Base-by-base conservation (phyloP, 2,113 vertebrate genomes). In the Nothocercus nigrocapillus region DNA sequence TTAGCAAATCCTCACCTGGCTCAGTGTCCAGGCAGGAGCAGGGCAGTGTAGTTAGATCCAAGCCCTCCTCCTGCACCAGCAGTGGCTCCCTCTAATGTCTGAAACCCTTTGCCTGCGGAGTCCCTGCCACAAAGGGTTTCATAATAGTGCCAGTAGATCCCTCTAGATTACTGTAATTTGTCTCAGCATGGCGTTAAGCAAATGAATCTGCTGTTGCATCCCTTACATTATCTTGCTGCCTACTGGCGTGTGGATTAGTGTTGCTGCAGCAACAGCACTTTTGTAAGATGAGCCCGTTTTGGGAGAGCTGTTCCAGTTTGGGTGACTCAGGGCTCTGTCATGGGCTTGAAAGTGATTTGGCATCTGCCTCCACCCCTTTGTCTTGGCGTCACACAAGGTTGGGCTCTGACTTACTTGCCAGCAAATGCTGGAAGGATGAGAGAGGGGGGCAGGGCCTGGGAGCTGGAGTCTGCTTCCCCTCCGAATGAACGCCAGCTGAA, bases 271-370 rank as follows among this genome's bases (percentile, higher is more conserved):
- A 90, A 44, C 96, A 89, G 86, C 83, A 53, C 75, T 90, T 73
- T 25, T 80, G 94, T 70, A 2, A 75, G 56, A 13, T 3, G 73
- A 92, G 86, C 89, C 89, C 73, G 2, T 72, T 74, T 82, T 11
- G 62, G 73, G 84, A 30, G 61, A 49, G 74, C 81, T 87, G 93
- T 91, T 91, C 68, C 87, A 7, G n/a, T 78, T 42, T 20, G 89
- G 96, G 87, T 93, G 87, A 85, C 95, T 94, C 96, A 93, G 93
- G 96, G 78, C 95, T 75, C 94, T 83, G 81, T 61, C 89, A 79
- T 38, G 74, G 87, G 20, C 78, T 74, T 27, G 56, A 13, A 45
- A 94, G 84, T 49, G 91, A 78, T 93, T 75, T 91, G 96, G 91
- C 84, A 93, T 72, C 91, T 79, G 89, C 77, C 72, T 27, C 66